Evolutionary conservation across 2,888 invertebrate genomes (phyloP), one percentile per base, ranked within the genome.

Genomic region (Cepaea hortensis): DNA sequence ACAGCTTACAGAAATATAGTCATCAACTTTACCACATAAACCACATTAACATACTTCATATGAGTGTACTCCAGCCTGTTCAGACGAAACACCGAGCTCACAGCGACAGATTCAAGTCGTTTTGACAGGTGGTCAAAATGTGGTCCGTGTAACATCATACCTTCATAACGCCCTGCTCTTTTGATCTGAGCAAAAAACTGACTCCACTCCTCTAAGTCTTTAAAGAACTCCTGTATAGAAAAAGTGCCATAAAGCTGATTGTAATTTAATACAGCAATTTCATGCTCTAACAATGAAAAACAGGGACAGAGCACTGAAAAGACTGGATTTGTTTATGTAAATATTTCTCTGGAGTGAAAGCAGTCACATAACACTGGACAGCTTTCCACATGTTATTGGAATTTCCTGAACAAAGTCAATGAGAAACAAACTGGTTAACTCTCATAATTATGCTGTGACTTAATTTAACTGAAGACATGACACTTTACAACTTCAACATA

Each of bases 101-200:
- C 96, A 85, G 88, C 83, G 48, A 93, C 90, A 7, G 84, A 83
- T 75, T 91, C 90, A 48, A 93, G 81, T 91, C 98, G 96, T 87
- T 96, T 96, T 90, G 96, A 96, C 96, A 98, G 96, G 93, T 97
- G 96, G 91, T 96, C 96, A 89, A 98, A 95, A 94, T 98, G 97
- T 92, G 97, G 97, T 20, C 96, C 95, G 48, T 97, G 96, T 90
- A 98, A 96, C 93, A 89, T 89, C 87, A 92, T 91, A 11, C 96
- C 96, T 87, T 96, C 95, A 48, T 96, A 96, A 89, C 96, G 95
- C 0, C 96, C 96, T 65, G 96, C 96, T 88, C 96, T 95, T 92
- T 96, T 96, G 77, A 96, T 97, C 89, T 96, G 96, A 90, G 97
- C 96, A 93, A 98, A 98, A 94, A 97, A 96, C 87, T 97, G 96